Conservation (phyloP, 2,797 vertebrate species). For the Prionace glauca region DNA sequence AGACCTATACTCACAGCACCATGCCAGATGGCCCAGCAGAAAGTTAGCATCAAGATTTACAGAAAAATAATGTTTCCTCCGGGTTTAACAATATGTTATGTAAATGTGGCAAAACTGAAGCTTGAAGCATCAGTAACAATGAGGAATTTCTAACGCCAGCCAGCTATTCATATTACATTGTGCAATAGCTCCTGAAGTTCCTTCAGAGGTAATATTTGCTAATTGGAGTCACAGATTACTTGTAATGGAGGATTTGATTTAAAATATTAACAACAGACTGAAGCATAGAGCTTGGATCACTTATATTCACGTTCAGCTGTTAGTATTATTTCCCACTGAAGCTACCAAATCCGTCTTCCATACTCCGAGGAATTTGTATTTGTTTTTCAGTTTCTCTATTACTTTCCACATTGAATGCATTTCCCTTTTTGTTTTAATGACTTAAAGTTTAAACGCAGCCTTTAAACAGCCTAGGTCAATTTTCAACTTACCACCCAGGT, state of each 20-base stretch:
- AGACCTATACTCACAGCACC: neutral
- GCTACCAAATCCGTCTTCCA: neutral
- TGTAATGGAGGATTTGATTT: conserved; percentile 17
- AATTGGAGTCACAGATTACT: conserved; percentile 24
- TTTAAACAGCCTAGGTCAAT: neutral
- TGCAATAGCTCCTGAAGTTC: conserved; percentile 20
- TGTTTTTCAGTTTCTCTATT: neutral
- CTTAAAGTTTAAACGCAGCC: neutral
- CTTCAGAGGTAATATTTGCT: neutral
- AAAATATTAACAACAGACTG: conserved; percentile 5
- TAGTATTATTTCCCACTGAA: neutral
- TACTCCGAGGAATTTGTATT: neutral
- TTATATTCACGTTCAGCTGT: neutral
- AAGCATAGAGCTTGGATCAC: neutral
- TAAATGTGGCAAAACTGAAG: conserved; percentile 25
- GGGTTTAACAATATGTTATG: conserved; percentile 4
- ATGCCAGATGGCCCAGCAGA: neutral
- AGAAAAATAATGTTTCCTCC: conserved; percentile 23
- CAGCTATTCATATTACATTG: conserved; percentile 9
- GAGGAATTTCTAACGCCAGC: conserved; percentile 7
- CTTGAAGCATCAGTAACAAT: conserved; percentile 11
- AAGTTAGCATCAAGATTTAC: neutral
- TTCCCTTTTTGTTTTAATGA: neutral
- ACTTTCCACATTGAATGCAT: neutral
- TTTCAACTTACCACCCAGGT: neutral